A percentile compares a stretch with the other conserved stretches of the same genome.
Evolutionary conservation across 1,140 invertebrate species (phyloP).

Genomic region (Himalopsyche phryganea): DNA sequence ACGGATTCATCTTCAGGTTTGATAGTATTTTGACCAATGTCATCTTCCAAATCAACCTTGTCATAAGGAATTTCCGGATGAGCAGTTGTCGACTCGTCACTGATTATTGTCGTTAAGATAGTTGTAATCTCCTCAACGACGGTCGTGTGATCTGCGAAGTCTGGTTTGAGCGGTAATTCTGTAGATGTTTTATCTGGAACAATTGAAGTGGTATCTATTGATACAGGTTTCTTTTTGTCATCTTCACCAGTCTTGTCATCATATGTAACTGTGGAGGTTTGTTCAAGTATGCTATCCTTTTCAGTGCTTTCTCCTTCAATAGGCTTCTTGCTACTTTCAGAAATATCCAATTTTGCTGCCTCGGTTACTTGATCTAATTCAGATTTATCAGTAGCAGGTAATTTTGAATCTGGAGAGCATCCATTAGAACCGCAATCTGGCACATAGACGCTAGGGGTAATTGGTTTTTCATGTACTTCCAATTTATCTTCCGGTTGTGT

Average conservation of each 20-base stretch:
- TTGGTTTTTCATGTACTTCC: slow-evolving; percentile 35
- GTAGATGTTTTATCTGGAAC: no score
- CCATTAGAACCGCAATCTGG: slow-evolving; percentile 23
- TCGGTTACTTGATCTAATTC: neutral
- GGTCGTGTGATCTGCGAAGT: no score
- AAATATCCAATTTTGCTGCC: no score
- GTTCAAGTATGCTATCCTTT: neutral
- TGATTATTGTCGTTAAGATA: neutral
- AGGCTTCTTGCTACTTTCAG: no score
- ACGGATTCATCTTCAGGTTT: neutral
- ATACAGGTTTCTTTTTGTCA: no score
- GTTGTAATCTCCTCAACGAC: no score
- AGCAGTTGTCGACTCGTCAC: neutral
- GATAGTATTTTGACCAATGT: neutral
- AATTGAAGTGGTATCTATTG: no score
- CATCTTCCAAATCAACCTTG: neutral
- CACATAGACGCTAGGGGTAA: slow-evolving; percentile 32
- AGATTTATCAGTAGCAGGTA: slow-evolving; percentile 14
- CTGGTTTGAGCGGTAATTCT: no score
- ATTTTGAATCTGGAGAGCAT: slow-evolving; percentile 7
- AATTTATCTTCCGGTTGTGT: neutral
- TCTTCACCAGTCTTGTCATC: no score
- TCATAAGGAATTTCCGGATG: neutral
- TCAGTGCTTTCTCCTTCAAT: neutral
- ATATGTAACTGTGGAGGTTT: no score